Base-by-base conservation (phyloP, 2,797 vertebrate species). In the Hydrophis major region DNA sequence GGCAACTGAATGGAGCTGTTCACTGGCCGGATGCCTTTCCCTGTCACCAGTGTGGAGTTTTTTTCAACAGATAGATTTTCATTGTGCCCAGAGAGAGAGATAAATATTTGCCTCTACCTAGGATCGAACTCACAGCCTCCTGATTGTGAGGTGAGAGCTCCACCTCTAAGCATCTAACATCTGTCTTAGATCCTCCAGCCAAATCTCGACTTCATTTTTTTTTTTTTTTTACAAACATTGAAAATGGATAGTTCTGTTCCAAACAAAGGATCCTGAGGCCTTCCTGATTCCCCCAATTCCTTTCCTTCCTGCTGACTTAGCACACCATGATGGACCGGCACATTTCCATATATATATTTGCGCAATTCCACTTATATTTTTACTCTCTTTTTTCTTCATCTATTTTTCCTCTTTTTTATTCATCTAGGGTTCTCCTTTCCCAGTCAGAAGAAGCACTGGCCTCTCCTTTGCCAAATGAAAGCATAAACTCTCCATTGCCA, bases 341-440 rank as follows among this genome's bases (percentile, higher is more conserved):
- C 37, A 22, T 47, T 47, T 83, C 20, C 20, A 47, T 42, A 12
- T 4, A 4, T 4, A 2, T 83, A 47, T 47, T 47, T 47, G 4
- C 10, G 37, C 25, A 42, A 13, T n/a, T 66, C 22, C 13, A 37
- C 18, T 42, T 86, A 57, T 0, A 22, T 61, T 20, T 27, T n/a
- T 2, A 37, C 4, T 13, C 60, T 28, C 12, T 28, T 59, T 4
- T 14, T 55, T 55, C 10, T 59, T 1, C 3, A 88, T 5, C 6
- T 95, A 98, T 55, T 55, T 55, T 27, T 13, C 20, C 37, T 2
- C 59, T 2, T 13, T 60, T 28, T 20, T 28, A 5, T 60, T 1
- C 6, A 88, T 5, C 6, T 95, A 98, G 98, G 93, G 95, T 97
- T 42, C 94, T 98, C 96, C 86, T 92, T 98, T 90, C 93, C 92